Percentiles rank a stretch among this genome's conserved stretches.
Evolutionary conservation across 2,888 invertebrate genomes (phyloP).

Genomic region (Gortyna flavago): DNA sequence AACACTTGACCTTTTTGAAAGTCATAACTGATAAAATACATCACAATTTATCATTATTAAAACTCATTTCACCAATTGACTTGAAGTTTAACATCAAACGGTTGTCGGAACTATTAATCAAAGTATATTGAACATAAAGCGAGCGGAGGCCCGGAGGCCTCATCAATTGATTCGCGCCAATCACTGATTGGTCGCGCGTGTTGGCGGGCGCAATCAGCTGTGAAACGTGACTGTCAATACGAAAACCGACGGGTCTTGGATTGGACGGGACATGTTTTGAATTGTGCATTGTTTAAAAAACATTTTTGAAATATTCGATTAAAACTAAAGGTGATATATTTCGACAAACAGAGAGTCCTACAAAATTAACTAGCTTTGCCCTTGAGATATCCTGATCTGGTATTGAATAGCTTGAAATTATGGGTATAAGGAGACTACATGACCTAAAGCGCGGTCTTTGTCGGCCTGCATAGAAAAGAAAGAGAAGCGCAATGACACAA

Average conservation of each 20-base stretch:
- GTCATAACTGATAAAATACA: background rate
- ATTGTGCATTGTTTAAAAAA: background rate
- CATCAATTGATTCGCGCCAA: conserved; percentile 27
- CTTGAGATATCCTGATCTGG: background rate
- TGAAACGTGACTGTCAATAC: conserved; percentile 4
- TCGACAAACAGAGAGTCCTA: background rate
- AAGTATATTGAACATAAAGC: conserved; percentile 2
- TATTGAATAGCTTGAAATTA: background rate
- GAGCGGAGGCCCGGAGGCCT: background rate
- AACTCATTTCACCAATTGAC: background rate
- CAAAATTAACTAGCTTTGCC: no score
- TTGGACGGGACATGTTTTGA: background rate
- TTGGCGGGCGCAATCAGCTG: conserved; percentile 45
- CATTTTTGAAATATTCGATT: background rate
- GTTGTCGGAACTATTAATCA: conserved; percentile 25
- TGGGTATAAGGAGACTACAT: no score
- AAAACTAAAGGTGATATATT: background rate
- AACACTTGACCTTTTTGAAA: background rate
- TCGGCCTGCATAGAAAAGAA: no score
- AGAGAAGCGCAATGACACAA: no score
- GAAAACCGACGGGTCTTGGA: background rate
- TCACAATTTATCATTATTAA: background rate
- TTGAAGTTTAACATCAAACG: conserved; percentile 19
- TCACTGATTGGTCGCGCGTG: conserved; percentile 36
- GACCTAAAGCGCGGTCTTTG: no score